A percentile compares a stretch with the other conserved stretches of the same genome.
These are phyloP conservation scores for Andrena dorsata DNA, from an alignment of 2,888 invertebrate species.

Conservation along the genomic window DNA sequence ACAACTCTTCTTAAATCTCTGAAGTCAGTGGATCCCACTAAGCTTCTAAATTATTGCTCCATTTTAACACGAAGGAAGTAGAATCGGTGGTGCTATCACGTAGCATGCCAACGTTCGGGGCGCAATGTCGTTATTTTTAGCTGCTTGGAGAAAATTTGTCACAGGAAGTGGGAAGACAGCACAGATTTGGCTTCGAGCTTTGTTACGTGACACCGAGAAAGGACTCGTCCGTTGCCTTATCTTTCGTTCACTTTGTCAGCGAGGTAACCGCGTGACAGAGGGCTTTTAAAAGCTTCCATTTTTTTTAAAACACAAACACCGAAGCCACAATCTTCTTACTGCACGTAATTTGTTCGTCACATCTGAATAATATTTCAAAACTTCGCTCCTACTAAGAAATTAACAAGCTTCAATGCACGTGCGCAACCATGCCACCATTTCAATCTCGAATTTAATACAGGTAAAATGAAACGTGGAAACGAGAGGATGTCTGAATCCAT, in stretches of 20 bases:
- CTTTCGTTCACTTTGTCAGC: background rate
- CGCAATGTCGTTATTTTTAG: constrained; percentile 43
- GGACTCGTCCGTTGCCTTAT: background rate
- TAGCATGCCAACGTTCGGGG: constrained; percentile 15
- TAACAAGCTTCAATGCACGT: too few species aligned
- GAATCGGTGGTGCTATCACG: constrained; percentile 11
- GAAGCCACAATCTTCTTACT: background rate
- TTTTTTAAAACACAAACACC: background rate
- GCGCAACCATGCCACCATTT: background rate
- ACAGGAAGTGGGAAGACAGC: constrained; percentile 11
- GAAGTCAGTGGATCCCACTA: background rate
- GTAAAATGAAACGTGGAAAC: constrained; percentile 11
- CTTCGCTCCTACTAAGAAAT: background rate
- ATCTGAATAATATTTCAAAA: background rate
- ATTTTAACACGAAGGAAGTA: background rate
- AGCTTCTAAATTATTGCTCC: background rate
- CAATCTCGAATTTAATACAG: constrained; percentile 1
- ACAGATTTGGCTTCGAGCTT: constrained; percentile 21
- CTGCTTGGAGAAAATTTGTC: constrained; percentile 30
- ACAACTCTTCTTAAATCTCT: background rate
- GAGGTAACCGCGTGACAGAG: background rate
- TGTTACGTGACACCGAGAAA: background rate
- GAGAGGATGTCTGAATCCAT: constrained; percentile 22
- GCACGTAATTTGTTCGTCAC: background rate
- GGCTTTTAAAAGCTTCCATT: background rate